Conservation (phyloP, 2,888 invertebrate genomes). For the Noctua pronuba region DNA sequence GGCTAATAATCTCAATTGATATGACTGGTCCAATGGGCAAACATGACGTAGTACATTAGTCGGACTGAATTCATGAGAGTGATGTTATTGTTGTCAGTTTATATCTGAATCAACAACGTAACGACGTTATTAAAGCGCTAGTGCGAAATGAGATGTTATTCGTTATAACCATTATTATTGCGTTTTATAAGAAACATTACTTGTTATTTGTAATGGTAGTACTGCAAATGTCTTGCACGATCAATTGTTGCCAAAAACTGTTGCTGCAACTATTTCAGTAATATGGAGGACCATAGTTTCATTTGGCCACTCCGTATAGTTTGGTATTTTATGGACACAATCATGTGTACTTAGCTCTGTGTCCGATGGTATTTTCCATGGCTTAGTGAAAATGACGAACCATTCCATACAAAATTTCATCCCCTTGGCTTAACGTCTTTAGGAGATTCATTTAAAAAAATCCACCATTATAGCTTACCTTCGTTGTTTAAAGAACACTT, state of each 20-base stretch:
- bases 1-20: constrained; percentile 61
- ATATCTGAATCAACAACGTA: constrained; percentile 10
- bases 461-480: background rate
- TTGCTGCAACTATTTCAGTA: background rate
- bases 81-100: constrained; percentile 55
- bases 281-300: background rate
- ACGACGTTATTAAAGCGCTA: background rate
- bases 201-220: background rate
- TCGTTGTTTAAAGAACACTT: background rate
- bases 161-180: background rate
- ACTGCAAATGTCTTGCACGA: background rate
- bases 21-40: constrained; percentile 43
- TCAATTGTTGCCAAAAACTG: background rate
- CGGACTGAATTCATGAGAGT: constrained; percentile 34
- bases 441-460: background rate
- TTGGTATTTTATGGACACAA: background rate
- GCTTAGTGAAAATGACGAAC: background rate
- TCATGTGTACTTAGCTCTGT: background rate
- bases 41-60: constrained; percentile 39
- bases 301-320: background rate
- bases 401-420: background rate
- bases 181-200: background rate
- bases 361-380: background rate
- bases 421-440: background rate
- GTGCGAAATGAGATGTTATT: background rate